These are phyloP conservation scores for Daboia siamensis DNA, from an alignment of 2,113 vertebrate species.

Conservation along the genomic window DNA sequence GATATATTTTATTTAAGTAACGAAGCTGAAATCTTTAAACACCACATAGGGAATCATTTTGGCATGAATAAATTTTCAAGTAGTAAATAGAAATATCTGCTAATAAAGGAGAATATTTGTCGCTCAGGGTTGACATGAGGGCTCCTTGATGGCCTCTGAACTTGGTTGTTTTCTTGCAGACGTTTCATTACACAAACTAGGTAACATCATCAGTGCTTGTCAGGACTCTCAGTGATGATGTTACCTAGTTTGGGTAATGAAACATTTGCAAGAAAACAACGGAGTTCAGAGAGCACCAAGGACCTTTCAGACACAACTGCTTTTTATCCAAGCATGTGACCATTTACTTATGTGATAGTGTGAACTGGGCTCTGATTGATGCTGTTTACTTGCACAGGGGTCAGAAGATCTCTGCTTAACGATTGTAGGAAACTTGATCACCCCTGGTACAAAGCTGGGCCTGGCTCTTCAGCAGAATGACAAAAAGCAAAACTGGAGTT, in stretches of 20 bases:
- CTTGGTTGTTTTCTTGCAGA: not conserved
- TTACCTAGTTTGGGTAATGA: not conserved
- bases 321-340: not conserved
- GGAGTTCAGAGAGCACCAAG: not conserved
- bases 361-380: slow-evolving; percentile 33
- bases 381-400: slow-evolving; percentile 70
- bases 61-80: not conserved
- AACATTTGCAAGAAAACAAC: not conserved
- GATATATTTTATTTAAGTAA: not conserved
- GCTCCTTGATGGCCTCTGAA: not conserved
- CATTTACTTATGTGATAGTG: not conserved
- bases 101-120: not conserved
- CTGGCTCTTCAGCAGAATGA: slow-evolving; percentile 78
- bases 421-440: slow-evolving; percentile 80
- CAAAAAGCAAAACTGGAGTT: slow-evolving; percentile 84
- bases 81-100: not conserved
- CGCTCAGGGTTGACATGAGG: not conserved
- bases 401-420: slow-evolving; percentile 88
- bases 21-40: not conserved
- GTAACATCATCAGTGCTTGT: not conserved
- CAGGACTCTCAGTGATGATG: not conserved
- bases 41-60: slow-evolving; percentile 18
- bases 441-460: slow-evolving; percentile 83
- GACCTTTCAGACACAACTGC: not conserved
- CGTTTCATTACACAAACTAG: not conserved